These are phyloP conservation scores for Limnephilus auricula DNA, from an alignment of 2,888 invertebrate species.

Conservation along the genomic window DNA sequence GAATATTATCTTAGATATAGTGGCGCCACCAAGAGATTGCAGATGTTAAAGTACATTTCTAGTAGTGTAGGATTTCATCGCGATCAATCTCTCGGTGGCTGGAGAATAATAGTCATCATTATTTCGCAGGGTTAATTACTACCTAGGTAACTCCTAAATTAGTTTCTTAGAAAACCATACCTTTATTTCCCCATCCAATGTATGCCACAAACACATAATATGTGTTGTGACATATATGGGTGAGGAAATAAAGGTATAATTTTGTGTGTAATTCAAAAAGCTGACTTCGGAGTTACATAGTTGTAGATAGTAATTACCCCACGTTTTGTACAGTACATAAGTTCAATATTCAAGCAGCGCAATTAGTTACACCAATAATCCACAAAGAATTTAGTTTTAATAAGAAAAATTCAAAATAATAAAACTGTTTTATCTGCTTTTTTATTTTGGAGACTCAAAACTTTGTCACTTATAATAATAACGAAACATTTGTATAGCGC, in stretches of 20 bases:
- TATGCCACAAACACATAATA: no score
- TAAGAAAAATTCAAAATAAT: background rate
- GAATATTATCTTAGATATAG: background rate
- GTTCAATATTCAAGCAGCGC: background rate
- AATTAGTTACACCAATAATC: background rate
- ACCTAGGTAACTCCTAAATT: no score
- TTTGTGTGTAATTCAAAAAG: no score
- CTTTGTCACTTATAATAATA: background rate
- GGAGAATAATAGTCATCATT: background rate
- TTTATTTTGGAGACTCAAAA: background rate
- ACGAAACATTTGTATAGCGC: no score
- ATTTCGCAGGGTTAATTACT: background rate
- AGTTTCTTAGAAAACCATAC: no score
- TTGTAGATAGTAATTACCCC: no score
- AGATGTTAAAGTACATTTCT: background rate
- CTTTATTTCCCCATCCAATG: no score
- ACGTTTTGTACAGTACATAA: background rate
- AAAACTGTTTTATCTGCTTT: background rate
- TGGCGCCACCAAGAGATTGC: background rate
- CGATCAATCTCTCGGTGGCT: background rate
- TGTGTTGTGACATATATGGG: no score
- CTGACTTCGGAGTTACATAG: no score
- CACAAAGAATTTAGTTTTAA: background rate
- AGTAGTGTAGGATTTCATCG: background rate
- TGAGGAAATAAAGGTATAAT: no score